Base-by-base conservation (phyloP, 2,797 vertebrate genomes). In the Spea hammondii region DNA sequence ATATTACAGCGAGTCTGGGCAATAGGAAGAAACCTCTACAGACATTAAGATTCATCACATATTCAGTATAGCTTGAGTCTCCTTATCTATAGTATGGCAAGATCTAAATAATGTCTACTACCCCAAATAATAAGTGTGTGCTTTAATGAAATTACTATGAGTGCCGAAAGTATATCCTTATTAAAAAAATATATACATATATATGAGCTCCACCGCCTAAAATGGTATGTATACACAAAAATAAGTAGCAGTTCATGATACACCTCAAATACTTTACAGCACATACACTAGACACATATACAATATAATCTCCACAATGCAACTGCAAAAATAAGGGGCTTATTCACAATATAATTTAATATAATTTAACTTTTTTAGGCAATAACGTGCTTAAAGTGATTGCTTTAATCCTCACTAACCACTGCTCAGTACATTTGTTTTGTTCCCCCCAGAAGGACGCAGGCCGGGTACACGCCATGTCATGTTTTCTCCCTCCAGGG, bases 401-500 rank as follows among this genome's bases (percentile, higher is more conserved):
- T 59, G n/a, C 11, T 13, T 12, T 2, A 12, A 17, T 62, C 32
- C 59, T 17, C 59, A 17, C n/a, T 17, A 62, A 62, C 12, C 4
- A 17, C 59, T 62, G 7, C 32, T 62, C 8, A 12, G 9, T 32
- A 32, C 32, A 32, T 57, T 55, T 6, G 13, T 57, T 57, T 76
- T 49, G 10, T 12, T 12, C 59, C 59, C 55, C 5, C 10, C 55
- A 10, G 12, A 12, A 57, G 3, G n/a, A 32, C 3, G 55, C 55
- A 17, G 14, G 14, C 32, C 14, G 4, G 9, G 59, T 62, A 32
- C 32, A 7, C 32, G 64, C 84, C 65, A 76, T 13, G 74, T 91
- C 88, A 93, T 70, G 88, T 90, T 53, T 83, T 85, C 55, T 89
- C 82, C 0, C 79, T 83, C 92, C 92, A 92, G 77, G 55, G 78